A percentile compares a stretch with the other conserved stretches of the same genome.
These are phyloP conservation scores for Rhynchopsitta pachyrhyncha DNA, from an alignment of 2,113 vertebrate species.

Conservation along the genomic window DNA sequence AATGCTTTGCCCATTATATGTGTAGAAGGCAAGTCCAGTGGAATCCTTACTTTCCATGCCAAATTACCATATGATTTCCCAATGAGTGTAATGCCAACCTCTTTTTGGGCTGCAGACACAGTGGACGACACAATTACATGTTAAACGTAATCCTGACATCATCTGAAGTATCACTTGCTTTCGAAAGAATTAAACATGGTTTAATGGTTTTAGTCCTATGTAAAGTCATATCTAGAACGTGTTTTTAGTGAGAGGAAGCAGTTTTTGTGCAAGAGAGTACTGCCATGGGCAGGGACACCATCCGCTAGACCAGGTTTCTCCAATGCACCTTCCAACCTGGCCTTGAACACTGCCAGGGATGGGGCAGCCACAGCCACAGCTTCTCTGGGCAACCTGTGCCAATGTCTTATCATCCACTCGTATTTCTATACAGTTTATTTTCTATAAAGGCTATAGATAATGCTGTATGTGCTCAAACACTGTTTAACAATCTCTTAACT, in stretches of 20 bases:
- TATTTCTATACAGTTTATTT: background rate
- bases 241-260: background rate
- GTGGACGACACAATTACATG: background rate
- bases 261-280: background rate
- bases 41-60: background rate
- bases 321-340: background rate
- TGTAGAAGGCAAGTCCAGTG: background rate
- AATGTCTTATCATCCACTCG: background rate
- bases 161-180: background rate
- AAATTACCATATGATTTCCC: background rate
- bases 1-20: background rate
- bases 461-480: background rate
- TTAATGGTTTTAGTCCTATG: background rate
- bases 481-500: background rate
- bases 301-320: background rate
- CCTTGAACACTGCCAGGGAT: background rate
- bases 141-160: background rate
- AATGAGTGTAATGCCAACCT: background rate
- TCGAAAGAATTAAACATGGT: background rate
- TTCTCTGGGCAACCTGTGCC: background rate
- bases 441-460: background rate
- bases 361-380: background rate
- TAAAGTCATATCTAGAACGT: background rate
- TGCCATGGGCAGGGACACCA: background rate
- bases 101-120: background rate